Conservation (phyloP, 2,113 vertebrate genomes). For the Macrotus californicus region DNA sequence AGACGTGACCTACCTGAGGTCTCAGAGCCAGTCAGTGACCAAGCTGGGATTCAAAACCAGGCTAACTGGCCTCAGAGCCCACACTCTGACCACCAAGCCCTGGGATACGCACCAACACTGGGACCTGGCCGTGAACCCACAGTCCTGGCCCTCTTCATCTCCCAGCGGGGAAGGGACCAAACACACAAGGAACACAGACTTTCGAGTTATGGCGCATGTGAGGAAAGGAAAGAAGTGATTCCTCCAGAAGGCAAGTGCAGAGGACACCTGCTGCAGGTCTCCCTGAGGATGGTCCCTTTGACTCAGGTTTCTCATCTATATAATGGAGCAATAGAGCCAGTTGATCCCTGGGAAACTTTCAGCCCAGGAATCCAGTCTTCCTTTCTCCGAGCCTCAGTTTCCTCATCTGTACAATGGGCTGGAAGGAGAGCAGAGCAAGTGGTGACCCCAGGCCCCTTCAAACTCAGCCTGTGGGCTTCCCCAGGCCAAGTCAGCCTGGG, state of each 20-base stretch:
- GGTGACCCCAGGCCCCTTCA: not conserved
- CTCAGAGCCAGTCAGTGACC: not conserved
- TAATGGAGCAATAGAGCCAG: not conserved
- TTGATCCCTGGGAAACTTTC: not conserved
- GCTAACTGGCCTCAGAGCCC: not conserved
- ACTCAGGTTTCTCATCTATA: not conserved
- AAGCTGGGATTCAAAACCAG: not conserved
- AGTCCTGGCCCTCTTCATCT: not conserved
- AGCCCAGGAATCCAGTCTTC: not conserved
- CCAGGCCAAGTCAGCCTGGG: not conserved
- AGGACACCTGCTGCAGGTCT: not conserved
- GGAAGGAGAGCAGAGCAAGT: not conserved
- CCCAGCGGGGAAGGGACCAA: not conserved
- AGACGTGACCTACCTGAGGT: not conserved
- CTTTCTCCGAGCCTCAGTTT: constrained; percentile 15
- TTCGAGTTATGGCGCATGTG: not conserved
- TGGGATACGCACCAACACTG: not conserved
- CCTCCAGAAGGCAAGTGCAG: not conserved
- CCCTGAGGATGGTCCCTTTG: not conserved
- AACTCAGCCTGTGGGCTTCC: not conserved
- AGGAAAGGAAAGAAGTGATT: not conserved
- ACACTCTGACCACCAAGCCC: not conserved
- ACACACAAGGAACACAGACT: not conserved
- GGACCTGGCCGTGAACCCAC: not conserved
- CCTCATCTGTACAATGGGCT: not conserved